These are phyloP conservation scores for Standfussiana lucernea DNA, from an alignment of 2,888 invertebrate species.

Conservation along the genomic window DNA sequence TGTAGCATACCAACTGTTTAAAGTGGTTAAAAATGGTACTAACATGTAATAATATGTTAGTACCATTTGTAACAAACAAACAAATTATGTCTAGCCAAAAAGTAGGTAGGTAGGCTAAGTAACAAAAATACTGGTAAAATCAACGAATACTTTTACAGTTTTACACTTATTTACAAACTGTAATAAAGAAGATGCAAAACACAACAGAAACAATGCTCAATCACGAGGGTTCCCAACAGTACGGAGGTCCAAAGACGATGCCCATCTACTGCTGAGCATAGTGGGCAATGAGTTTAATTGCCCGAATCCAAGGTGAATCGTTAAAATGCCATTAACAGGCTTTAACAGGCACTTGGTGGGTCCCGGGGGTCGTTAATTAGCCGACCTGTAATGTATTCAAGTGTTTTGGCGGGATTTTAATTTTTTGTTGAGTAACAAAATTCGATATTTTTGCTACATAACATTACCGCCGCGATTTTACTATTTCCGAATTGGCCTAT, in stretches of 20 bases:
- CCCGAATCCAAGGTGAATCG: conserved; percentile 65
- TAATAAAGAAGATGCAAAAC: too few relatives aligned
- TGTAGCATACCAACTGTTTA: not conserved
- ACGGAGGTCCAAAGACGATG: conserved; percentile 31
- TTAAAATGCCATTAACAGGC: conserved; percentile 72
- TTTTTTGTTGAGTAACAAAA: conserved; percentile 10
- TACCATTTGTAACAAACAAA: too few relatives aligned
- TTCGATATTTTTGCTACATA: not conserved
- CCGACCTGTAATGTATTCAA: conserved; percentile 47
- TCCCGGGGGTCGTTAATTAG: conserved; percentile 58
- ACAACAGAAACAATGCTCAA: conserved; percentile 15
- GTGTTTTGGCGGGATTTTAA: conserved; percentile 25
- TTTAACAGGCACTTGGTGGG: conserved; percentile 61
- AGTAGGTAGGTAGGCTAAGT: not conserved
- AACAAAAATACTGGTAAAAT: not conserved
- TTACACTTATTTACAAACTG: not conserved
- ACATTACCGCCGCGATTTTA: too few relatives aligned
- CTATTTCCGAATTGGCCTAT: too few relatives aligned
- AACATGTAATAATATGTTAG: too few relatives aligned
- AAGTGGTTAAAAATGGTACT: not conserved
- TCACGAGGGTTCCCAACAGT: conserved; percentile 1
- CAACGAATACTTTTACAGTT: not conserved
- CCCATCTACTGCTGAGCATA: conserved; percentile 38
- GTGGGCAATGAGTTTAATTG: conserved; percentile 62
- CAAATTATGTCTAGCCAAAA: not conserved